Base-by-base conservation (phyloP, 2,797 vertebrate genomes). In the Esox masquinongy region DNA sequence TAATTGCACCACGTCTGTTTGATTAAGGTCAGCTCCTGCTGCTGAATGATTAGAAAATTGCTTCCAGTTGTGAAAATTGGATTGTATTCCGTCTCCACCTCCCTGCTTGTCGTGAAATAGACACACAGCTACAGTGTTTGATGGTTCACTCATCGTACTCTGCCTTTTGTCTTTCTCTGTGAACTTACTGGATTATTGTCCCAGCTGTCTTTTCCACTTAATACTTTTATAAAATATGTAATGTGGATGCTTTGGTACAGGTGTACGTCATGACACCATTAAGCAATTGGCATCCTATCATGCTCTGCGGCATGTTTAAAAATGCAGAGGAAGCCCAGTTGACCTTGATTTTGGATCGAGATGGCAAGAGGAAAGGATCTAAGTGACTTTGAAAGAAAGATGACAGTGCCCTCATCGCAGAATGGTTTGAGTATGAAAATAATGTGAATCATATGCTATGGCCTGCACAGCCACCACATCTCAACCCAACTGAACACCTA, bases 21-120 rank as follows among this genome's bases (percentile, higher is more conserved):
- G 93, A 91, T 91, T 74, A 90, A 91, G 93, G 92, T 94, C 83
- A 84, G 92, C 89, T 92, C 91, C 94, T 95, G 92, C 92, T 95
- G 90, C 91, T 92, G 91, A 91, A 91, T 94, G 95, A 96, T 95
- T 95, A 93, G 90, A 93, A 96, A 96, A 96, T 95, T 93, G 91
- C 91, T 96, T 96, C 93, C 94, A 96, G 93, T 96, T 94, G 91
- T 92, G 91, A 86, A 94, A 94, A 94, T 89, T 88, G 88, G 87
- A 94, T 92, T 93, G 83, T 78, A 82, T 89, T 69, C n/a, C 11
- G 69, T 68, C 81, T 72, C 75, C 66, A 75, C 39, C 24, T 50
- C 22, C 36, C 19, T 22, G 72, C 68, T 69, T 78, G 81, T 79
- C 81, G 82, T 83, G 68, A 77, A 78, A 85, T 84, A 72, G 75